Base-by-base conservation (phyloP, 1,140 invertebrate genomes). In the Diorhabda sublineata region DNA sequence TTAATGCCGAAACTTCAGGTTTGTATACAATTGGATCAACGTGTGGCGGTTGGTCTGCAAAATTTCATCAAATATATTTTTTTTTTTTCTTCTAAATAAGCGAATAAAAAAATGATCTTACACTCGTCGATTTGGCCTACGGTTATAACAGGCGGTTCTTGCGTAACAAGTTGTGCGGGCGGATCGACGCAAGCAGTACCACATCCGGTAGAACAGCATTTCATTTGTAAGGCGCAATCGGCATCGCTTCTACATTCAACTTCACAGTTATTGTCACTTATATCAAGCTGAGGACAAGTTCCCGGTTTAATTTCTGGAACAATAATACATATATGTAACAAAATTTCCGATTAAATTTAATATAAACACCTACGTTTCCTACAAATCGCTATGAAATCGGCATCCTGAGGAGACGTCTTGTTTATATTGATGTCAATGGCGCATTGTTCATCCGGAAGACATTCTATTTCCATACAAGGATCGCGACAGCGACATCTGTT, bases 181-280 rank as follows among this genome's bases (percentile, higher is more conserved):
- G 79, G 91, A 70, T 81, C 83, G 0, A 91, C 78, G 77, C 94
- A 96, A 4, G 88, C 83, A 26, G 84, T 84, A 5, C 89, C 89
- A 76, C 94, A 96, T 52, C 90, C 92, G 73, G 87, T 90, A 63
- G 82, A 82, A 78, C 94, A 97, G 81, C 94, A 96, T 80, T 96
- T 96, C 73, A 86, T 84, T 5, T 88, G 86, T 42, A 85, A 87
- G 3, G 85, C 77, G 80, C 94, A 97, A 74, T 96, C 92, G 0
- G 91, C 90, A 80, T 97, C 94, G n/a, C 86, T 87, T 61, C 85
- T 81, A 78, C 94, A 96, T 77, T 93, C 89, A 9, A 83, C 80
- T 6, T 85, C 85, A 77, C 93, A 95, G 61, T 82, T 79, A 26
- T 76, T 78, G 11, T 77, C 71, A 11, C 69, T 67, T 67, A 71